Conservation (phyloP, 2,888 invertebrate species). For the Oxytorus armatus region DNA sequence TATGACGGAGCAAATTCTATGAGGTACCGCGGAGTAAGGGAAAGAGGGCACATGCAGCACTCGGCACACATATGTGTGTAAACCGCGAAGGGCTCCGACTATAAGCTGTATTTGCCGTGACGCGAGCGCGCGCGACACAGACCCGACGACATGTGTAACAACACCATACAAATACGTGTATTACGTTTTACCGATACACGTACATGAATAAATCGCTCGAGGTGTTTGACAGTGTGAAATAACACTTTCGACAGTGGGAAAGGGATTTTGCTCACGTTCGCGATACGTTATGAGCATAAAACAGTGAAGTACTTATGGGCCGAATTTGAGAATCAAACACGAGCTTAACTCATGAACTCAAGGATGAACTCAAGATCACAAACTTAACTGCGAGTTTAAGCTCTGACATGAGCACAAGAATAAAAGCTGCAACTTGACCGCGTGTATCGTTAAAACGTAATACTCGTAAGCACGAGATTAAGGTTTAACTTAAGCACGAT, state of each 20-base stretch:
- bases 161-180: conserved; percentile 35
- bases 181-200: conserved; percentile 23
- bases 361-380: too few relatives aligned
- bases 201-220: conserved; percentile 10
- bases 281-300: too few relatives aligned
- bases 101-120: conserved; percentile 61
- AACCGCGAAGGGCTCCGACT: conserved; percentile 41
- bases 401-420: too few relatives aligned
- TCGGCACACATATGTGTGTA: conserved; percentile 30
- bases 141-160: conserved; percentile 46
- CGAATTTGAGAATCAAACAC: too few relatives aligned
- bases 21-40: conserved; percentile 38
- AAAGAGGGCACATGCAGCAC: conserved; percentile 3
- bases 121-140: conserved; percentile 48
- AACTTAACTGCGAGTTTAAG: too few relatives aligned
- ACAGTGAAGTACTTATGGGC: too few relatives aligned
- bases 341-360: too few relatives aligned
- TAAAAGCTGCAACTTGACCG: too few relatives aligned
- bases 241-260: neutral
- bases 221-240: neutral
- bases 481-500: too few relatives aligned
- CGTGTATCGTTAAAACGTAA: too few relatives aligned
- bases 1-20: conserved; percentile 28
- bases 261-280: too few relatives aligned
- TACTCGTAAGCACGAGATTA: too few relatives aligned